Evolutionary conservation across 2,113 vertebrate genomes (phyloP).

Genomic region (Datnioides undecimradiatus): DNA sequence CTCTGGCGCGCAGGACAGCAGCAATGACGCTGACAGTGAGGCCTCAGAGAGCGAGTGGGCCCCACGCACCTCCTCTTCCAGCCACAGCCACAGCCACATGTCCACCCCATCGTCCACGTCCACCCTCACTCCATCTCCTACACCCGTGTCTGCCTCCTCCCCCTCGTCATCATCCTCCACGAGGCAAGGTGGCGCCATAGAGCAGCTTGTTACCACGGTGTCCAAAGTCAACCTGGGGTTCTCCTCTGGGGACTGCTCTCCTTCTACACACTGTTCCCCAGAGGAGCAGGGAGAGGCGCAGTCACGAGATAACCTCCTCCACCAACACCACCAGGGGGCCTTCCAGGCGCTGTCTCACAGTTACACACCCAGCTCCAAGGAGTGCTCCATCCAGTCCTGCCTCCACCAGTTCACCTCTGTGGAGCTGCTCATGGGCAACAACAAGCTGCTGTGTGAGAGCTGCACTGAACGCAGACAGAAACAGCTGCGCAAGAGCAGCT

Average conservation of each 20-base stretch:
- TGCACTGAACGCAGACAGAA: slow-evolving; percentile 91
- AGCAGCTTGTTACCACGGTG: slow-evolving; percentile 84
- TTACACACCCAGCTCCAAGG: slow-evolving; percentile 93
- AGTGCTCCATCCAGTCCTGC: slow-evolving; percentile 98
- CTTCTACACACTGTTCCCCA: slow-evolving; percentile 58
- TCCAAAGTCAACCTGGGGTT: slow-evolving; percentile 86
- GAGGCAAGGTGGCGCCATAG: slow-evolving; percentile 75
- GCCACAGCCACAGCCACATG: slow-evolving; percentile 60
- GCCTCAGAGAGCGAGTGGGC: slow-evolving; percentile 92
- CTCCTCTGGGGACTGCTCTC: slow-evolving; percentile 69
- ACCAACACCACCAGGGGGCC: slow-evolving; percentile 86
- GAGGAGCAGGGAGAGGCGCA: slow-evolving; percentile 74
- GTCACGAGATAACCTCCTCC: slow-evolving; percentile 69
- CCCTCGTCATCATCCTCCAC: slow-evolving; percentile 30
- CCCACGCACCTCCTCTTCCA: slow-evolving; percentile 62
- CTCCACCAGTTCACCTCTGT: slow-evolving; percentile 97
- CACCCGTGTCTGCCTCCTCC: slow-evolving; percentile 12
- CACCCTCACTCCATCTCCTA: slow-evolving; percentile 57
- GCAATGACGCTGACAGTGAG: slow-evolving; percentile 95
- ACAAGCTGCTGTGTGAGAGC: slow-evolving; percentile 95
- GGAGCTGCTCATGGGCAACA: slow-evolving; percentile 98
- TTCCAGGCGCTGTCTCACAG: slow-evolving; percentile 96
- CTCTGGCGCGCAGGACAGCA: slow-evolving; percentile 89
- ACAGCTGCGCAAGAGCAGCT: slow-evolving; percentile 84
- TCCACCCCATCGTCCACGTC: slow-evolving; percentile 66